Base-by-base conservation (phyloP, 2,888 invertebrate genomes). In the Drosophila longiperda region DNA sequence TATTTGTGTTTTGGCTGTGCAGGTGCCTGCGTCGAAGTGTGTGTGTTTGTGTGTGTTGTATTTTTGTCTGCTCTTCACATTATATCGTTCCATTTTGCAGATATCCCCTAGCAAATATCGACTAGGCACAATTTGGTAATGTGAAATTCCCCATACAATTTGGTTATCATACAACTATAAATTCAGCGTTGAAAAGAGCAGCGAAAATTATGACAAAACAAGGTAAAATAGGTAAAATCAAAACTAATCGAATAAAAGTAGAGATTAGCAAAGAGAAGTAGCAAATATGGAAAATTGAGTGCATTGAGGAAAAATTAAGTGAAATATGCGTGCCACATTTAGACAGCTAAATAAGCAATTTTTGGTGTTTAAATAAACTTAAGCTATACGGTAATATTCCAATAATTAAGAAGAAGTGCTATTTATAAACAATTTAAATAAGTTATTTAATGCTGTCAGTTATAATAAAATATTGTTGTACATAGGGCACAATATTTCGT, bases 71-170 rank as follows among this genome's bases (percentile, higher is more conserved):
- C 32, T 53, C 49, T 54, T 61, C 65, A 50, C 54, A 60, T 70
- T 15, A 53, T 42, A 40, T 62, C 48, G 58, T 32, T 54, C 53
- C 66, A 36, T 54, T 42, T 68, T 50, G 20, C 45, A 34, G 29
- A 40, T 29, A 48, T 66, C 63, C 53, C 29, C 36, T 66, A 34
- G 32, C 55, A 60, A 80, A 78, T 69, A 62, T 58, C 48, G 57
- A 42, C 48, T 63, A 53, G 23, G 45, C 53, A 6, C 36, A 64
- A 63, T 29, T 29, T 1, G 6, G 6, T 1, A 6, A 50, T 64
- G 36, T 5, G 33, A 50, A 55, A 50, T 62, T 45, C 1, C 45
- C 15, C 23, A 45, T 15, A 8, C 15, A 15, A 23, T 45, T 23
- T n/a, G 29, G 8, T 38, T 17, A n/a, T 1, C 17, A 17, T n/a